phyloP scores from a whole-genome alignment of 2,113 vertebrate species.

The Astur gentilis region DNA sequence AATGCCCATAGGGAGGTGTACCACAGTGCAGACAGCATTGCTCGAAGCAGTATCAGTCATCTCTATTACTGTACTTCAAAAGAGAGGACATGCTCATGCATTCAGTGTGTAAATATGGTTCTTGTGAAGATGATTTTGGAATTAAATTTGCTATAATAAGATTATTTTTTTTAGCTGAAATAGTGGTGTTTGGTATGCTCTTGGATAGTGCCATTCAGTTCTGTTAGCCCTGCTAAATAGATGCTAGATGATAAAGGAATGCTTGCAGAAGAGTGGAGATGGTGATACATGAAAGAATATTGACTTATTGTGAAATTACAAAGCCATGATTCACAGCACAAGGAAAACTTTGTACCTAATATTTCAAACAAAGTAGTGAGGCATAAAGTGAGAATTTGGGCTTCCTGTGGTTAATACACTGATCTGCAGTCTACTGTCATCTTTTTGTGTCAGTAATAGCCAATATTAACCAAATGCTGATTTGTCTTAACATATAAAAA shows the following conservation, averaged over 20 bases:
- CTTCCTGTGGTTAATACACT: not conserved
- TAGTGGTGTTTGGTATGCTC: not conserved
- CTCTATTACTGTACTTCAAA: not conserved
- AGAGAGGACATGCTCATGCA: not conserved
- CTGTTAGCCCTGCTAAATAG: not conserved
- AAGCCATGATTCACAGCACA: not conserved
- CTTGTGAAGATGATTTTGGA: not conserved
- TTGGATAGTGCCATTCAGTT: not conserved
- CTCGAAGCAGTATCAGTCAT: not conserved
- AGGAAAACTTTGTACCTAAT: not conserved
- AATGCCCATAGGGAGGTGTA: not conserved
- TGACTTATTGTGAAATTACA: not conserved
- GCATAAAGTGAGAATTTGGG: not conserved
- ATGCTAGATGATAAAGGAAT: not conserved
- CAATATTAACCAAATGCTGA: not conserved
- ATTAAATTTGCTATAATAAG: not conserved
- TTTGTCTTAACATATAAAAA: not conserved
- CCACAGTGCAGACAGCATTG: not conserved
- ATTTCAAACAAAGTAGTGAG: not conserved
- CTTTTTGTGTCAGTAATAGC: not conserved
- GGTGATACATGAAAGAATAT: not conserved
- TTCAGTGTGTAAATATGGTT: not conserved
- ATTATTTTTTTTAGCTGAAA: not conserved
- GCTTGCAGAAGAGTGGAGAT: not conserved
- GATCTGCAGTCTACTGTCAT: not conserved